Evolutionary conservation across 2,888 invertebrate genomes (phyloP).

Genomic region (Mechanitis messenoides): DNA sequence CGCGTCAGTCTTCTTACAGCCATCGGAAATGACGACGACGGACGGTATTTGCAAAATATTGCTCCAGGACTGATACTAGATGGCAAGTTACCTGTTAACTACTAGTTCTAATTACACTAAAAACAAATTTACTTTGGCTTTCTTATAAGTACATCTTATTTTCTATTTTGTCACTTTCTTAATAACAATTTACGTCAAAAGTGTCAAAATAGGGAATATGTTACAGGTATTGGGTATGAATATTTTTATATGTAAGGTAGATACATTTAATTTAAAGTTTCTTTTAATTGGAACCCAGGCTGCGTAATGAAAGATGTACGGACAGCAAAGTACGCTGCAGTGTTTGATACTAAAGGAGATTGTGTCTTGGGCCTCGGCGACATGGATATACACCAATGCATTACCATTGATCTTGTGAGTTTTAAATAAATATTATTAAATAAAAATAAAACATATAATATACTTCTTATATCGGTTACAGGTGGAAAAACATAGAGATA

Average conservation of each 20-base stretch:
- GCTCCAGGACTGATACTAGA: constrained; percentile 58
- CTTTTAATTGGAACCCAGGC: constrained; percentile 37
- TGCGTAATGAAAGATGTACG: constrained; percentile 52
- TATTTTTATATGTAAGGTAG: too few relatives aligned
- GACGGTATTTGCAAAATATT: constrained; percentile 46
- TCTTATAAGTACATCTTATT: too few relatives aligned
- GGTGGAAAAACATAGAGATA: constrained; percentile 77
- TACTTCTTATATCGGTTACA: constrained; percentile 37
- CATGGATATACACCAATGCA: constrained; percentile 85
- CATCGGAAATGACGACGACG: constrained; percentile 82
- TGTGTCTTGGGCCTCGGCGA: constrained; percentile 89
- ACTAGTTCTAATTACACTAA: too few relatives aligned
- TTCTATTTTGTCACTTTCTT: too few relatives aligned
- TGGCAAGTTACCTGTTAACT: constrained; percentile 37
- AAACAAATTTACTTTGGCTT: too few relatives aligned
- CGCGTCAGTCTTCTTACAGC: constrained; percentile 84
- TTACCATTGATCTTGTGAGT: constrained; percentile 80
- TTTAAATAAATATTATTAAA: constrained; percentile 7
- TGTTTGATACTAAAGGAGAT: constrained; percentile 85
- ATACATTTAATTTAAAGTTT: too few relatives aligned
- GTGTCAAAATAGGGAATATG: too few relatives aligned
- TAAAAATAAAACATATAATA: background rate
- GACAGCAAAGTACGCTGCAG: constrained; percentile 85
- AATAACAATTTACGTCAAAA: too few relatives aligned
- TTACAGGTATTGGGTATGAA: too few relatives aligned